Evolutionary conservation across 2,113 vertebrate genomes (phyloP), one percentile per base, ranked within the genome.

Genomic region (Oncorhynchus nerka): DNA sequence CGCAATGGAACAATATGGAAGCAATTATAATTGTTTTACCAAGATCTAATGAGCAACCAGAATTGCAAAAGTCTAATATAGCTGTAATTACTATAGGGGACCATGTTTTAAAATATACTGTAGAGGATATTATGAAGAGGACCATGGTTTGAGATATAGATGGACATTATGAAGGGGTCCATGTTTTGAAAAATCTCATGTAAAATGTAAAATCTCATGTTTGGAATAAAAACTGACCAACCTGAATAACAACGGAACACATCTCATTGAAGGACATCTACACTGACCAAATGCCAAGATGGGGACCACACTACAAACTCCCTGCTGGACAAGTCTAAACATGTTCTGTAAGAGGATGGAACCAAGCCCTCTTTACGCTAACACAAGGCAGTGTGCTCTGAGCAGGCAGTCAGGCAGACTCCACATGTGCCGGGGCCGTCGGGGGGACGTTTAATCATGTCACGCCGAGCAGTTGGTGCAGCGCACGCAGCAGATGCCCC

Each of bases 401-500:
- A 70, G 68, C 68, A 45, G 72, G 3, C 66, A 57, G 78, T 0
- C 32, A 81, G 76, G 8, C 64, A 76, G 79, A 68, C 78, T 83
- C 85, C 87, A 87, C 83, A 79, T 87, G 84, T 78, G 79, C 48
- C 5, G 64, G 19, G 6, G 34, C 70, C 68, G 74, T 83, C 74
- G 70, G 83, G 75, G 88, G 75, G 73, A 74, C 83, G 75, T 88
- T 91, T 88, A 84, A 92, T 92, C 89, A 89, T 88, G 82, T 86
- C 87, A 74, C 76, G 70, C 83, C 73, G 75, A 86, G 89, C 90
- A 91, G 86, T 90, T 91, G 90, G 92, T 90, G 84, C 82, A 6
- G 79, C 79, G 78, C 70, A 73, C 79, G 87, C 81, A 89, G 88
- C 91, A 92, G 90, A 92, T 92, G 89, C 85, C 86, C 87, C 79